A percentile compares a stretch with the other conserved stretches of the same genome.
These are phyloP conservation scores for Drosophila picticornis DNA, from an alignment of 2,888 invertebrate species.

Conservation along the genomic window DNA sequence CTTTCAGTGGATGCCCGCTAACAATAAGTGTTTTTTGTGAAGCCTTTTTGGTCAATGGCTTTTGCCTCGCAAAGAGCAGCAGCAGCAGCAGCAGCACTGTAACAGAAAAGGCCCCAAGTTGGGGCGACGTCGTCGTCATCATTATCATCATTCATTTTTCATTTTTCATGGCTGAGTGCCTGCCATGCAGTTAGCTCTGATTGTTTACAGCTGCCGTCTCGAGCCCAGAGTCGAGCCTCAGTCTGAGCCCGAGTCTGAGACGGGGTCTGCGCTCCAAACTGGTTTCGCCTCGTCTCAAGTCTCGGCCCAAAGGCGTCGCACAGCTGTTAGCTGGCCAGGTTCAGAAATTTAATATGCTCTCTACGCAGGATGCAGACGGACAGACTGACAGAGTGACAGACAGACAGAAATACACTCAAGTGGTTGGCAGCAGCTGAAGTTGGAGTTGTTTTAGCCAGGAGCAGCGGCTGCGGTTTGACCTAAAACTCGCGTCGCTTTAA, in stretches of 20 bases:
- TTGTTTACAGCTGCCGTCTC: constrained; percentile 80
- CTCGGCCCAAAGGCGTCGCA: constrained; percentile 60
- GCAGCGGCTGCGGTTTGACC: constrained; percentile 69
- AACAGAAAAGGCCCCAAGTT: constrained; percentile 29
- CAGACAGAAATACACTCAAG: constrained; percentile 34
- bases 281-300: constrained; percentile 55
- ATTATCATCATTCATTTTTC: constrained; percentile 78
- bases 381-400: constrained; percentile 31
- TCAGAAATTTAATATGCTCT: constrained; percentile 77
- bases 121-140: constrained; percentile 44
- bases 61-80: constrained; percentile 51
- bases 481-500: constrained; percentile 55
- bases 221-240: constrained; percentile 14
- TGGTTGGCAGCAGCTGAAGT: constrained; percentile 27
- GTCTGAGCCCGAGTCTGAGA: constrained; percentile 21
- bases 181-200: constrained; percentile 80
- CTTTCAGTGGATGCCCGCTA: constrained; percentile 29
- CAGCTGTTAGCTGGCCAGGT: constrained; percentile 66
- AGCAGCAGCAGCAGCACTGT: constrained; percentile 23
- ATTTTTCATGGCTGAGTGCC: constrained; percentile 79
- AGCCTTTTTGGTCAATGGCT: constrained; percentile 77
- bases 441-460: constrained; percentile 22
- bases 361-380: constrained; percentile 73
- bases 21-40: constrained; percentile 52
- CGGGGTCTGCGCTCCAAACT: constrained; percentile 40